Base-by-base conservation (phyloP, 2,113 vertebrate genomes). In the Gallinago paraguaiae region DNA sequence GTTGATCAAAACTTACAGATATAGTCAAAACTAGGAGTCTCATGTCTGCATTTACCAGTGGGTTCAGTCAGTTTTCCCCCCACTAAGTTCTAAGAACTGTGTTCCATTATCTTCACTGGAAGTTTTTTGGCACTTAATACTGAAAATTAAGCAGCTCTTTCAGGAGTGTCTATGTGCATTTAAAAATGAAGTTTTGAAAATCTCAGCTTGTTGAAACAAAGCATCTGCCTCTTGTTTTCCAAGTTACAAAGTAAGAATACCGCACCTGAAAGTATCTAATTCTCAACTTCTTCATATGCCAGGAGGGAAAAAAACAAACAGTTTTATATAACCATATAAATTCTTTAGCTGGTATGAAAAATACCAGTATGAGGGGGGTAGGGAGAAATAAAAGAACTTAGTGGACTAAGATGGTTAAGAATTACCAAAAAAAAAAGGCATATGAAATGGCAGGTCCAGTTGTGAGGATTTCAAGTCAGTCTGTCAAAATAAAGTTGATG, bases 71-170 rank as follows among this genome's bases (percentile, higher is more conserved):
- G 7, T 37, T 82, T 90, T 12, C 8, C 4, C 10, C 2, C 2
- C 31, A 7, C 7, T 16, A 28, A 53, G 24, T 91, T 70, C 27
- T 60, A 56, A 69, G 57, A 13, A 23, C 13, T 48, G 48, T 51
- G 10, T 82, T 24, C n/a, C 5, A 0, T 37, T 79, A 7, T 53
- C 20, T 6, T 85, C 19, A 10, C 15, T 65, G 31, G 50, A n/a
- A 59, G 37, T 53, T 90, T 33, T 67, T 81, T 67, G 50, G 46
- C 54, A 16, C 30, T 68, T 53, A 60, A 39, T 9, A 31, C 50
- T 87, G 81, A 82, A 84, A 95, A 75, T 83, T 13, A 60, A 71
- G 7, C 24, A 95, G 85, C 84, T 93, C 86, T 94, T 82, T 69
- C 79, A 50, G 59, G 76, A 51, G 5, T 2, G 1, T 11, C n/a